phyloP scores from a whole-genome alignment of 2,113 vertebrate genomes.

The Atrichornis clamosus region DNA sequence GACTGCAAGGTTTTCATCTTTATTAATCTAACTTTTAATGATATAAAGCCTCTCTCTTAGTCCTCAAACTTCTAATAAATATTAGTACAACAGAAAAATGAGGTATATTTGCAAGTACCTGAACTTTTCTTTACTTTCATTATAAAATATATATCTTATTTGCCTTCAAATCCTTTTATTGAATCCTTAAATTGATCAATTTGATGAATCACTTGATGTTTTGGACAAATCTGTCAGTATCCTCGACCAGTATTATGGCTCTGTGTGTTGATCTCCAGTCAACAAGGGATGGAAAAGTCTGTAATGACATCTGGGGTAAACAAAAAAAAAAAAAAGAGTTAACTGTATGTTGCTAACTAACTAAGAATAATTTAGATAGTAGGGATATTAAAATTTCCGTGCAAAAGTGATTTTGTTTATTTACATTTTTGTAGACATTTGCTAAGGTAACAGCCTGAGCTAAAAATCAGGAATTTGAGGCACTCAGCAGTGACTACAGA shows the following conservation, averaged over 20 bases:
- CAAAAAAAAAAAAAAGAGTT: neutral
- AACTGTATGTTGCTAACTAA: neutral
- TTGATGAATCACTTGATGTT: neutral
- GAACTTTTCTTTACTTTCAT: neutral
- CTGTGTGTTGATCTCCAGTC: neutral
- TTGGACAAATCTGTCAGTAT: neutral
- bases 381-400: neutral
- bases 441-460: neutral
- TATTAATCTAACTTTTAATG: neutral
- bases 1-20: neutral
- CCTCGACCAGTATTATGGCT: neutral
- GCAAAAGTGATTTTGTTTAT: neutral
- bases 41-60: neutral
- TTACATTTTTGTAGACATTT: neutral
- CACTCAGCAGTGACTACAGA: neutral
- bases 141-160: neutral
- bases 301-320: neutral
- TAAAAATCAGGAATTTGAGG: neutral
- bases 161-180: neutral
- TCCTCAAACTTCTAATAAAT: neutral
- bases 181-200: neutral
- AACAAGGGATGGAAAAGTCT: neutral
- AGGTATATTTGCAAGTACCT: neutral
- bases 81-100: neutral
- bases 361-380: neutral